Conservation (phyloP, 1,140 invertebrate species). For the Trinorchestia longiramus region DNA sequence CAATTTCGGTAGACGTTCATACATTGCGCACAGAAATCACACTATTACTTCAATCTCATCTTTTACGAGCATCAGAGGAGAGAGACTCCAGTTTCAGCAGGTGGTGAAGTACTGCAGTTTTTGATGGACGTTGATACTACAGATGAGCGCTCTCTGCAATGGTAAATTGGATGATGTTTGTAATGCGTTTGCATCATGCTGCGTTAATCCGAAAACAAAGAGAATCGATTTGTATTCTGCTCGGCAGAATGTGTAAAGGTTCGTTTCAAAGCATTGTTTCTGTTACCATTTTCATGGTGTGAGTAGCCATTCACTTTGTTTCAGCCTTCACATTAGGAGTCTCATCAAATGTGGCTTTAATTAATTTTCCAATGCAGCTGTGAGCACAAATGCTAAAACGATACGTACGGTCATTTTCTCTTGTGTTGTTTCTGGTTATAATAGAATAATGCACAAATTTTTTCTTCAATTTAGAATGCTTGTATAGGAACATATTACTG, state of each 20-base stretch:
- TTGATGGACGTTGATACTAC: not conserved
- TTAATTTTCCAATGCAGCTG: not conserved
- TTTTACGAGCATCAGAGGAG: not conserved
- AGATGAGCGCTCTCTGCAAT: not conserved
- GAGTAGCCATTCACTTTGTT: not conserved
- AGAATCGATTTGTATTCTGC: not conserved
- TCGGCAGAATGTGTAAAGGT: not conserved
- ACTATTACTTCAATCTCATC: not conserved
- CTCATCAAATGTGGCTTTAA: not conserved
- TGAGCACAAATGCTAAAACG: not conserved
- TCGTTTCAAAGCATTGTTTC: not conserved
- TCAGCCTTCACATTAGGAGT: not conserved
- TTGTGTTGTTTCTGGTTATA: not conserved
- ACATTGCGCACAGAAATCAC: not conserved
- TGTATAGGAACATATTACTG: not conserved
- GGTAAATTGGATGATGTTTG: not conserved
- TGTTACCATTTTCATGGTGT: not conserved
- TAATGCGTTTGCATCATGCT: not conserved
- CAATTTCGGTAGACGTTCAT: not conserved
- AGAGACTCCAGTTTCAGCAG: not conserved
- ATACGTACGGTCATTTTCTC: not conserved
- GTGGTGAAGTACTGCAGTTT: not conserved
- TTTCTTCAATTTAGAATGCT: not conserved
- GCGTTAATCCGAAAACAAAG: not conserved
- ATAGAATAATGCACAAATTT: not conserved